Base-by-base conservation (phyloP, 2,797 vertebrate genomes). In the Onychomys torridus region DNA sequence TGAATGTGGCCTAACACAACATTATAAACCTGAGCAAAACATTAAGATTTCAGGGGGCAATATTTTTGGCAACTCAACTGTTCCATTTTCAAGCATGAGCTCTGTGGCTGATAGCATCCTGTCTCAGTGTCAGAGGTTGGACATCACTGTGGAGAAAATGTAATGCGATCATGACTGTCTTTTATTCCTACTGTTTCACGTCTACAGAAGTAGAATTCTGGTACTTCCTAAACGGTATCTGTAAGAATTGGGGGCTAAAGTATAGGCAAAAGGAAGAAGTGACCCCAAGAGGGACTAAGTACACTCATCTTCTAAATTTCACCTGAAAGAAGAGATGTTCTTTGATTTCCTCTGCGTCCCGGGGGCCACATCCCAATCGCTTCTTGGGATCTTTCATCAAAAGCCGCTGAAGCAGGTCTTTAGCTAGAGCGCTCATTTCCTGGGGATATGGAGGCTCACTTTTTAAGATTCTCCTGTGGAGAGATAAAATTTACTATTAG, bases 271-370 rank as follows among this genome's bases (percentile, higher is more conserved):
- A 89, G 52, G n/a, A 13, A 61, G 46, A 91, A 90, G 55, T 16
- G 32, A 59, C 27, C 21, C 32, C 32, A 11, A 65, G 27, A 82
- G 37, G n/a, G 49, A 32, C 23, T 46, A 32, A 5, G n/a, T 13
- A 82, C 82, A 46, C 16, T 57, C 73, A 63, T 43, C 78, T 65
- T 79, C 52, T 13, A 71, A 10, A 67, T 57, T 97, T 98, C 98
- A 99, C 99, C 99, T 99, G 99, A 97, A 99, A 99, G 98, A 99
- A 99, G 0, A 99, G 98, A 96, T 99, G 99, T 69, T 99, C 99
- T 98, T 99, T 99, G 95, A 99, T 99, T 97, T 99, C 99, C 94
- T 99, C 99, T 0, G 99, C 99, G 97, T 99, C 99, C 32, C 98
- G 98, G 12, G 99, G 99, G 90, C 99, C 99, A 29, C 99, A 99